phyloP scores from a whole-genome alignment of 2,888 invertebrate genomes.

The Papilio demoleus region DNA sequence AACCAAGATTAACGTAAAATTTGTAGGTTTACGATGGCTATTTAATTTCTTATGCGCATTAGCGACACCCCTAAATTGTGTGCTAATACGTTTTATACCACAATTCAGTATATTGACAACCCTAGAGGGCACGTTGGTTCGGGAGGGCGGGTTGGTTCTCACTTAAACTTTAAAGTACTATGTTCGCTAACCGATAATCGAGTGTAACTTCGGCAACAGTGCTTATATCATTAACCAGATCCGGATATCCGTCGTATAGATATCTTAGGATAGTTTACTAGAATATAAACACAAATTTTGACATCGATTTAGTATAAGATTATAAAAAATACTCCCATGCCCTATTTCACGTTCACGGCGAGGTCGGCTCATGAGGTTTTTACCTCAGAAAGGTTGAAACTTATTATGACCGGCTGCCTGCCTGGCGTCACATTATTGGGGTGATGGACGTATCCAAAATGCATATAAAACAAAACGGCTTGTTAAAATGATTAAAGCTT shows the following conservation, averaged over 20 bases:
- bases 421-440: too few species aligned
- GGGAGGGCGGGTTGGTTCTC: too few species aligned
- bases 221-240: constrained; percentile 27
- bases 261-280: constrained; percentile 36
- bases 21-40: neutral
- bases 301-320: constrained; percentile 17
- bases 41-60: neutral
- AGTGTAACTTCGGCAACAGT: constrained; percentile 30
- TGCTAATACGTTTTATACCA: neutral
- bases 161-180: constrained; percentile 25
- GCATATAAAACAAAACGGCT: too few species aligned
- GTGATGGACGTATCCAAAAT: too few species aligned
- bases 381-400: too few species aligned
- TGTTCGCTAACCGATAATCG: constrained; percentile 28
- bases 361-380: too few species aligned
- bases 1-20: neutral
- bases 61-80: neutral
- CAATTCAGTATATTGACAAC: neutral
- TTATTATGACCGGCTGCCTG: too few species aligned
- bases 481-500: too few species aligned
- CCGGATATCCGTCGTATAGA: constrained; percentile 14
- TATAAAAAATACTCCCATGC: too few species aligned
- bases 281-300: constrained; percentile 21
- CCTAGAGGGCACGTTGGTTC: neutral
- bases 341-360: too few species aligned